Evolutionary conservation across 2,113 vertebrate species (phyloP).

Genomic region (Crotophaga sulcirostris): DNA sequence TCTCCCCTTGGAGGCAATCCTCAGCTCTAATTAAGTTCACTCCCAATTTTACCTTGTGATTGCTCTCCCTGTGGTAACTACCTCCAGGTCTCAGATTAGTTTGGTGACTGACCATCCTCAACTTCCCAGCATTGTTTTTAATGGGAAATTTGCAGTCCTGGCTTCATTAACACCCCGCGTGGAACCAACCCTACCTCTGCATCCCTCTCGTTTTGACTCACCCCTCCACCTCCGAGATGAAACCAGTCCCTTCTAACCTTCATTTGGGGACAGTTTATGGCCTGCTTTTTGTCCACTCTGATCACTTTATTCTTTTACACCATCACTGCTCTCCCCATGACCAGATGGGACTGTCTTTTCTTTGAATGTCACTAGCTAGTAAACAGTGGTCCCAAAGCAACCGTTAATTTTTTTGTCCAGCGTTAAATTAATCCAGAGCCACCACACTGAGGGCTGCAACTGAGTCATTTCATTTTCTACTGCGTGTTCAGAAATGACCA

Average conservation of each 20-base stretch:
- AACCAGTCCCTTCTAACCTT: neutral
- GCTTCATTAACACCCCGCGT: neutral
- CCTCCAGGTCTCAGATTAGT: neutral
- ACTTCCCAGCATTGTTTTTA: neutral
- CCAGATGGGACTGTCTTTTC: constrained; percentile 10
- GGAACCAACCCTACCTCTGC: neutral
- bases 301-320: neutral
- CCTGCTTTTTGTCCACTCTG: neutral
- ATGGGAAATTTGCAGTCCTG: neutral
- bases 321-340: neutral
- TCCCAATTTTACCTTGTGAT: neutral
- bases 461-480: neutral
- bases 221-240: neutral
- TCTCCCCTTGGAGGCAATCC: neutral
- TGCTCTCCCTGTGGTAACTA: neutral
- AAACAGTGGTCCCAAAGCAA: neutral
- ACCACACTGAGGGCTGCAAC: neutral
- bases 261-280: neutral
- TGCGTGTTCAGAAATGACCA: neutral
- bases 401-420: neutral
- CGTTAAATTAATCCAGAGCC: neutral
- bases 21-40: neutral
- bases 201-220: neutral
- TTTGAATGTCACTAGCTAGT: neutral
- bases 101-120: neutral